Conservation (phyloP, 2,113 vertebrate species). For the Taurulus bubalis region DNA sequence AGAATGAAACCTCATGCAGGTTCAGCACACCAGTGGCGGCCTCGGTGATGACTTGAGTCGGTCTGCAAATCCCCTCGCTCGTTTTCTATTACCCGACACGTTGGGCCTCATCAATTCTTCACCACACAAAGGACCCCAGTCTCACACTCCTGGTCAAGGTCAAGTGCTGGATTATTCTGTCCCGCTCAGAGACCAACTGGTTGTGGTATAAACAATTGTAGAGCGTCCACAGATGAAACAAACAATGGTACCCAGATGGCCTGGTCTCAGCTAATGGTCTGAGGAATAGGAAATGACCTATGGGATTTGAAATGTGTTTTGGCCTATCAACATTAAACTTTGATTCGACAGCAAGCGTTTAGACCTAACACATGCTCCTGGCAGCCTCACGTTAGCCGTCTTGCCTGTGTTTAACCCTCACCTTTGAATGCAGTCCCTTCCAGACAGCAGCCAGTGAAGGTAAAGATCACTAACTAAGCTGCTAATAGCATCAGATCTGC, state of each 20-base stretch:
- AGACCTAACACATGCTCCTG: not conserved
- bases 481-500: slow-evolving; percentile 67
- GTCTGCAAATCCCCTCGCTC: slow-evolving; percentile 46
- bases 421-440: slow-evolving; percentile 3
- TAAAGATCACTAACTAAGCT: slow-evolving; percentile 66
- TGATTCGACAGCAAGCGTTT: slow-evolving; percentile 15
- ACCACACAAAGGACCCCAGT: slow-evolving; percentile 51
- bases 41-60: slow-evolving; percentile 30
- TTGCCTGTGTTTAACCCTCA: not conserved
- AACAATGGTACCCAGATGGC: slow-evolving; percentile 38
- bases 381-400: not conserved
- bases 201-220: slow-evolving; percentile 35
- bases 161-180: slow-evolving; percentile 42
- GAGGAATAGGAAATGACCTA: slow-evolving; percentile 39
- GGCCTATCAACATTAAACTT: slow-evolving; percentile 28
- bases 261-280: slow-evolving; percentile 13
- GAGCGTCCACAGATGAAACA: slow-evolving; percentile 29
- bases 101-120: slow-evolving; percentile 56
- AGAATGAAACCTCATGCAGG: slow-evolving; percentile 60
- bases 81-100: slow-evolving; percentile 40
- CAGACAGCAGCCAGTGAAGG: slow-evolving; percentile 1
- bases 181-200: slow-evolving; percentile 22
- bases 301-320: slow-evolving; percentile 46
- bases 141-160: slow-evolving; percentile 45
- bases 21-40: slow-evolving; percentile 13